phyloP scores from a whole-genome alignment of 2,113 vertebrate species.

The Rhadina sibilatrix region DNA sequence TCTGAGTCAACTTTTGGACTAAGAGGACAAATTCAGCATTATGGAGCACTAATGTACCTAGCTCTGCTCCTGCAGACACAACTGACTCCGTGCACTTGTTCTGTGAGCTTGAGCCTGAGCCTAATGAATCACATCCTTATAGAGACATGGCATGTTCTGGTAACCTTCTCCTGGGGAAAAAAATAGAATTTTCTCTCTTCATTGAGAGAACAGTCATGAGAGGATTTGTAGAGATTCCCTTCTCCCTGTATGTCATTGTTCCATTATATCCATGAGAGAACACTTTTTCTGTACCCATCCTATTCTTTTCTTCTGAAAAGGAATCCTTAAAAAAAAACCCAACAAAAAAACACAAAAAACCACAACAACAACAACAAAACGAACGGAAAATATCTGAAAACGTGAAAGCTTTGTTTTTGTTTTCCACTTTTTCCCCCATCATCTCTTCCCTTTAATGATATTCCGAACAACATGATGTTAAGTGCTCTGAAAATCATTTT shows the following conservation, averaged over 20 bases:
- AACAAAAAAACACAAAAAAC: too few species aligned
- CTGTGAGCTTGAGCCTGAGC: not conserved
- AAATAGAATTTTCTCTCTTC: not conserved
- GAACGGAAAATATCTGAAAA: not conserved
- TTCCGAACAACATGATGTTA: not conserved
- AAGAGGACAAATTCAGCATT: not conserved
- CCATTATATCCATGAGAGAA: not conserved
- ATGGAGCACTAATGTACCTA: not conserved
- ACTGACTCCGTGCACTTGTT: not conserved
- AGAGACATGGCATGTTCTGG: rapidly evolving
- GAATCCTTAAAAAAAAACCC: not conserved
- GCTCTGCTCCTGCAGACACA: not conserved
- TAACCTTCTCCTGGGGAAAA: not conserved
- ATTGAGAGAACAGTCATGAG: not conserved
- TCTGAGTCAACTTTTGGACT: not conserved
- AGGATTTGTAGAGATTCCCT: not conserved
- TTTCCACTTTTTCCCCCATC: not conserved
- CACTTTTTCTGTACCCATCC: not conserved
- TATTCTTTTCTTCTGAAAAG: not conserved
- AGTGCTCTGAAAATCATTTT: conserved; percentile 24
- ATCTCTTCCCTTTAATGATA: not conserved
- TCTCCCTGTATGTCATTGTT: not conserved
- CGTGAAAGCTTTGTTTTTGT: not conserved
- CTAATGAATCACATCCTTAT: not conserved
- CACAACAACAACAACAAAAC: too few species aligned